Evolutionary conservation across 1,140 invertebrate species (phyloP).

Genomic region (Gyrodactylus bullatarudis): DNA sequence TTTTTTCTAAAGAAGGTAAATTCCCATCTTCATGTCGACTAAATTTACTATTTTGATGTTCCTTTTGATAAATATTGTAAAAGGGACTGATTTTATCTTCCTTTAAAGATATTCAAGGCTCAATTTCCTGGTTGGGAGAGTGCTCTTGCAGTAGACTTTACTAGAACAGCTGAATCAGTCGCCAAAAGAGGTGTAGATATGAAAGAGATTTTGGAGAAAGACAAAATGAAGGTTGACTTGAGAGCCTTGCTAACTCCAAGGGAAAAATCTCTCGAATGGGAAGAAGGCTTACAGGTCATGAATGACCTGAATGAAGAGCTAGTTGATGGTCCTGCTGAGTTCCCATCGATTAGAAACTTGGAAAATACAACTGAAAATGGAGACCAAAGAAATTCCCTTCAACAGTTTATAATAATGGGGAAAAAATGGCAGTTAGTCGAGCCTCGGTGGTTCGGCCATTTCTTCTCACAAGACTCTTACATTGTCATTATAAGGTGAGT

Average conservation of each 20-base stretch:
- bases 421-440: conserved; percentile 40
- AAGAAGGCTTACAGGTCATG: conserved; percentile 29
- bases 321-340: conserved; percentile 11
- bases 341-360: conserved; percentile 28
- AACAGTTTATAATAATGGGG: conserved; percentile 42
- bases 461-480: conserved; percentile 78
- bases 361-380: conserved; percentile 43
- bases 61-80: too few relatives aligned
- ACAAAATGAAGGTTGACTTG: conserved; percentile 41
- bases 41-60: too few relatives aligned
- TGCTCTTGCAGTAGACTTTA: conserved; percentile 92
- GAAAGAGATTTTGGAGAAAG: conserved; percentile 21
- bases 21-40: too few relatives aligned
- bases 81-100: too few relatives aligned
- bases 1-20: too few relatives aligned
- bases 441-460: conserved; percentile 25
- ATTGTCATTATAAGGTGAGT: conserved; percentile 82
- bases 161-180: conserved; percentile 79
- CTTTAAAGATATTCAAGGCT: conserved; percentile 40
- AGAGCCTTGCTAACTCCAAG: conserved; percentile 72
- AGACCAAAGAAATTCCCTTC: conserved; percentile 23
- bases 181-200: conserved; percentile 60
- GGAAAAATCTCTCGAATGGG: conserved; percentile 27
- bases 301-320: conserved; percentile 23
- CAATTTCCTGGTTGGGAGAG: conserved; percentile 95